Conservation (phyloP, 2,113 vertebrate species). For the Cavia aperea region DNA sequence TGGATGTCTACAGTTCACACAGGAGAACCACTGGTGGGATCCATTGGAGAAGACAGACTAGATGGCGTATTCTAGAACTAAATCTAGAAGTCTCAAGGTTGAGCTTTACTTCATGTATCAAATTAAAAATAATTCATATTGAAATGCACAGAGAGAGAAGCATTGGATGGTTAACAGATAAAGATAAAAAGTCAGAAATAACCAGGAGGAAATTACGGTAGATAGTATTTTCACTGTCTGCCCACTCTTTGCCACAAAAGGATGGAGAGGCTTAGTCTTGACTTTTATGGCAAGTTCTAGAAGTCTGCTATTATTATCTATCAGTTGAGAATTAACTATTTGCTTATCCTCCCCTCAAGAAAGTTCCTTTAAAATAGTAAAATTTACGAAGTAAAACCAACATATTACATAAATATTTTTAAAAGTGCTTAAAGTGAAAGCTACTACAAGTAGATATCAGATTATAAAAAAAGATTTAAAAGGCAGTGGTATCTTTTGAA, state of each 20-base stretch:
- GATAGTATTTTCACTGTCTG: not conserved
- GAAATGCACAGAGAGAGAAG: not conserved
- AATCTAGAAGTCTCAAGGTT: not conserved
- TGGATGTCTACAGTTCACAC: not conserved
- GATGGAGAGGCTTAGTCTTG: not conserved
- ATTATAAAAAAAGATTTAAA: not conserved
- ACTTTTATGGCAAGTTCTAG: not conserved
- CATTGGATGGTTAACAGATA: not conserved
- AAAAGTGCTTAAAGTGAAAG: not conserved
- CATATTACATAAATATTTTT: not conserved
- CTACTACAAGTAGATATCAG: not conserved
- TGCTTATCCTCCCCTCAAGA: not conserved
- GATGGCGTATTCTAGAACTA: not conserved
- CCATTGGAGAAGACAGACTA: not conserved
- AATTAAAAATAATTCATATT: not conserved
- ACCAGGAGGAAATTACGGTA: not conserved
- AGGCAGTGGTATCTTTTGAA: not conserved
- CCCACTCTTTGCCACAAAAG: not conserved
- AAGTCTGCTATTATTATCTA: not conserved
- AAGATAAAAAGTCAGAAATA: constrained; percentile 1
- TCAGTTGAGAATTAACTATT: not conserved
- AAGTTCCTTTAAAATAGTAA: not conserved
- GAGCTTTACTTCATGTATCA: not conserved
- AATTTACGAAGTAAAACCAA: constrained; percentile 12
- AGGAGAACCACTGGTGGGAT: not conserved